phyloP scores from a whole-genome alignment of 2,113 vertebrate genomes.

The Chaetodon trifascialis region DNA sequence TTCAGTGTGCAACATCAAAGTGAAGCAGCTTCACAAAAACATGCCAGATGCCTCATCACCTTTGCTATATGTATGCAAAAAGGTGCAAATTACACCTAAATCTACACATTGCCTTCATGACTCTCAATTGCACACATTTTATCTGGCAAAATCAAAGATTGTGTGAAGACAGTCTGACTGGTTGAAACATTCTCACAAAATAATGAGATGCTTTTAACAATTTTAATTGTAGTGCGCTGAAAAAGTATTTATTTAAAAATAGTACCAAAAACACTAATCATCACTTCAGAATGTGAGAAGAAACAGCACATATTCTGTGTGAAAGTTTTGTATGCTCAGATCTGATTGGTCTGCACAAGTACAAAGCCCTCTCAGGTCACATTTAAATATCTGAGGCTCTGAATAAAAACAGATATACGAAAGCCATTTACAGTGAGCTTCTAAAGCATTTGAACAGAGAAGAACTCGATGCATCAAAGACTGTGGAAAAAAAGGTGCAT shows the following conservation, averaged over 20 bases:
- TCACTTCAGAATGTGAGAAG: not conserved
- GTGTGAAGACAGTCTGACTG: not conserved
- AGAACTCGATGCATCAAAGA: not conserved
- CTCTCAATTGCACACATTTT: not conserved
- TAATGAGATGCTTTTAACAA: not conserved
- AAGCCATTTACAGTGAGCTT: not conserved
- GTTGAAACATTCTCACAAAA: not conserved
- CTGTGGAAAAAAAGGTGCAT: not conserved
- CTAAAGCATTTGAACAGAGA: conserved; percentile 8
- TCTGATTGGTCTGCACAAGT: conserved; percentile 4
- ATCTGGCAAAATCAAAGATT: not conserved
- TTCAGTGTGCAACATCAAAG: not conserved
- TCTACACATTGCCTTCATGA: not conserved
- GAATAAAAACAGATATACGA: not conserved
- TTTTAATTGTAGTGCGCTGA: conserved; percentile 3
- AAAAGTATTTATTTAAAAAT: conserved; percentile 8
- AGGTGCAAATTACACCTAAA: not conserved
- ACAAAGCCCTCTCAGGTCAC: conserved; percentile 18
- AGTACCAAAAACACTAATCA: not conserved
- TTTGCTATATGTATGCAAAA: not conserved
- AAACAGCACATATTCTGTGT: not conserved
- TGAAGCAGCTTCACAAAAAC: not conserved
- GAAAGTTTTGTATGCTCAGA: conserved; percentile 8
- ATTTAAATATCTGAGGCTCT: not conserved
- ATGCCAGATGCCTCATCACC: not conserved